Base-by-base conservation (phyloP, 2,888 invertebrate species). In the Phyllotreta striolata region DNA sequence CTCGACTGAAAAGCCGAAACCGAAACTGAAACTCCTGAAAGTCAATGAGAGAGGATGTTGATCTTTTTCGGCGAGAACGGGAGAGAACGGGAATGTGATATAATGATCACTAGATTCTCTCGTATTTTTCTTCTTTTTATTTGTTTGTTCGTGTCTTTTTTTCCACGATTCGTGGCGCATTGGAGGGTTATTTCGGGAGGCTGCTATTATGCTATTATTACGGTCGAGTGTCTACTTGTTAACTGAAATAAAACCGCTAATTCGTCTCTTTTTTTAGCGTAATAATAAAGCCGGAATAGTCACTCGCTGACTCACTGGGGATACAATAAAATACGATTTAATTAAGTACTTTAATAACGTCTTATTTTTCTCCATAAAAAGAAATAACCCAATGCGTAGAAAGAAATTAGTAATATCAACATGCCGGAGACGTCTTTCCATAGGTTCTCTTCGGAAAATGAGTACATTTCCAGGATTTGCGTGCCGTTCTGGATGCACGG, bases 401-500 rank as follows among this genome's bases (percentile, higher is more conserved):
- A 93, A 46, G 82, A 74, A 35, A 88, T 74, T 77, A 90, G 91
- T 0, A 93, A 82, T 6, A 84, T 76, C 49, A 87, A 68, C 81
- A 94, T 88, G 1, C 88, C 87, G 63, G 86, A 74, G 51, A 93
- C 83, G 79, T 94, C 89, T 1, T 81, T 78, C 81, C 85, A 85
- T 39, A 93, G 84, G 75, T 90, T 85, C 41, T 78, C 80, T 62
- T 84, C 85, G 0, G 84, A 80, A 80, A 94, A 94, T 80, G 91
- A 91, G 77, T 89, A 92, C 64, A 86, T 87, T 40, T 85, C 85
- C 46, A 94, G 82, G 0, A 94, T 92, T 74, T 90, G 88, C 13
- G 84, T 82, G 0, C 93, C 94, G 1, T 86, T 86, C 64, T 84
- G 86, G 54, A 93, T 79, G 76, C 94, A 95, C 0, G 93, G 92